These are phyloP conservation scores for Jacana jacana DNA, from an alignment of 2,113 vertebrate species.

Conservation along the genomic window DNA sequence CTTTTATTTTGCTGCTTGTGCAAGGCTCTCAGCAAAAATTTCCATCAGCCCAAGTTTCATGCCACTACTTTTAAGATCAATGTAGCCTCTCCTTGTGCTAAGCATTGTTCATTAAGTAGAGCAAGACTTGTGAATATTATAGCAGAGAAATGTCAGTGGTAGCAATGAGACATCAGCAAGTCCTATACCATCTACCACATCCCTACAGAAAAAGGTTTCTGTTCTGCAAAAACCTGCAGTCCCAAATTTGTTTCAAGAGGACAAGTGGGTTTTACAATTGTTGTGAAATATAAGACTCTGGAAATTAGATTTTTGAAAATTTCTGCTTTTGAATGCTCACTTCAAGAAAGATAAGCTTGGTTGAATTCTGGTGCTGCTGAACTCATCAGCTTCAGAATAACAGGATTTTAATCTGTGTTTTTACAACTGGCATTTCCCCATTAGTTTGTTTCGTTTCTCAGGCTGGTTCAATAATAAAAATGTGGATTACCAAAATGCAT, in stretches of 20 bases:
- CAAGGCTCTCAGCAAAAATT: not conserved
- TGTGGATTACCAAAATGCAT: not conserved
- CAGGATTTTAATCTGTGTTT: not conserved
- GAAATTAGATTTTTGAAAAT: not conserved
- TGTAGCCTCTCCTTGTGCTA: rapidly evolving
- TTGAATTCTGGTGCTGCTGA: not conserved
- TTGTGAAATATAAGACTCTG: not conserved
- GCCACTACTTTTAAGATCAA: not conserved
- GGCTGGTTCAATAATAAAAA: not conserved
- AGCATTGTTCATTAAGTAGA: not conserved
- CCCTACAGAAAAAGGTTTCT: not conserved
- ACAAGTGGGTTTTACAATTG: not conserved
- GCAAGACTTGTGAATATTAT: not conserved
- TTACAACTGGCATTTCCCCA: not conserved
- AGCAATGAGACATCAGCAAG: not conserved
- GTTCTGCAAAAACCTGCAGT: not conserved
- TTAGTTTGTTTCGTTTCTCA: not conserved
- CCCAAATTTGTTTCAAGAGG: not conserved
- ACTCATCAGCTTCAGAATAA: not conserved
- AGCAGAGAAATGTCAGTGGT: not conserved
- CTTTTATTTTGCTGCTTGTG: not conserved
- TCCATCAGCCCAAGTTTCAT: not conserved
- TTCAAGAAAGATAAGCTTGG: not conserved
- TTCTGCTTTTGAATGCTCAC: not conserved
- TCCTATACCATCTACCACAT: not conserved